Base-by-base conservation (phyloP, 2,888 invertebrate genomes). In the Emmelina monodactyla region DNA sequence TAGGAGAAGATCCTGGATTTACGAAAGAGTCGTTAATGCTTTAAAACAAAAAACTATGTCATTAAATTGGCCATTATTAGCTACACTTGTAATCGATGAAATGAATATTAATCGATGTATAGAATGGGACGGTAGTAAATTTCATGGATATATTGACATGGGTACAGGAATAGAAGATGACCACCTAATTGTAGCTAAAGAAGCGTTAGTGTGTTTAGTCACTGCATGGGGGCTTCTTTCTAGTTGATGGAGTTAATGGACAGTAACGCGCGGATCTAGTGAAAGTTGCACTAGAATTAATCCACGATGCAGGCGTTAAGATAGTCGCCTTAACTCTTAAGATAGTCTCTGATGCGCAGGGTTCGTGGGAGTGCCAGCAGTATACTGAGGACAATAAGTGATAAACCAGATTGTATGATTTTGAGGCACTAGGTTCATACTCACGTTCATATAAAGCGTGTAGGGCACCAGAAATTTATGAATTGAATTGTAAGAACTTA, bases 221-320 rank as follows among this genome's bases (percentile, higher is more conserved):
- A 19, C 19, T 6, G 19, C 19, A 6, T 6, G 36, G 38, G 22
- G 11, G 14, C 13, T 38, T 34, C 37, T 32, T 35, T 35, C 32
- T 40, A 38, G 38, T 40, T 36, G 40, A 40, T 35, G 14, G 19
- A 19, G 19, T 19, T 9, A 4, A 13, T n/a, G 13, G 13, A 10
- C 3, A 4, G 3, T 11, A 25, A 10, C 25, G 25, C n/a, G 25
- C 25, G 4, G n/a, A 25, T 25, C 25, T 25, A 10, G n/a, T 25
- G 9, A 25, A 7, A 7, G n/a, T n/a, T 3, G 9, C n/a, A n/a
- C 11, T 25, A 10, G 25, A 25, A 25, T 10, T 25, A 10, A 3
- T 25, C 3, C 6, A 25, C 11, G n/a, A 25, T n/a, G 11, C 25
- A 3, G n/a, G n/a, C 3, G n/a, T 25, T 25, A 4, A 25, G 3